A percentile compares a stretch with the other conserved stretches of the same genome.
These are phyloP conservation scores for Cotesia chilonis DNA, from an alignment of 1,140 invertebrate genomes.

Conservation along the genomic window DNA sequence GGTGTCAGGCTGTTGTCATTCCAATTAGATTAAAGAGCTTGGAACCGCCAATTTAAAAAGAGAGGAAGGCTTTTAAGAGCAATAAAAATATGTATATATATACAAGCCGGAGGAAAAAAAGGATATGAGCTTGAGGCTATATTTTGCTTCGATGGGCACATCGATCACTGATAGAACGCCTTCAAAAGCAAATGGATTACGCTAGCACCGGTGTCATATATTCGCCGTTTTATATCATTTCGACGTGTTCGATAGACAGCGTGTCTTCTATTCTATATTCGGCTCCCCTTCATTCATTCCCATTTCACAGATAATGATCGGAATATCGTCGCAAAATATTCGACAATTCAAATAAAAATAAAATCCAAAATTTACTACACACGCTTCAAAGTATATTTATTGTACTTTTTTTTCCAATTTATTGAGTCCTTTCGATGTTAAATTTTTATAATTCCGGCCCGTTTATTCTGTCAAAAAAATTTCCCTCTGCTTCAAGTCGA, in stretches of 20 bases:
- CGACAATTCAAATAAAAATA: no score
- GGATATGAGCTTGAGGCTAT: background rate
- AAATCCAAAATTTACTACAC: no score
- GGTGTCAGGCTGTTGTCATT: background rate
- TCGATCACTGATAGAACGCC: background rate
- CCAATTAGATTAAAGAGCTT: background rate
- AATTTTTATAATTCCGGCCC: no score
- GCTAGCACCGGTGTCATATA: background rate
- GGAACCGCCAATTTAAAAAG: background rate
- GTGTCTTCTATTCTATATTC: slow-evolving; percentile 6
- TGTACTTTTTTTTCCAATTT: no score
- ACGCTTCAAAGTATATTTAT: no score
- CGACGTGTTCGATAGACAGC: background rate
- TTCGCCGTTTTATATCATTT: slow-evolving; percentile 1
- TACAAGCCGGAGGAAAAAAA: no score
- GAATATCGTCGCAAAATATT: no score
- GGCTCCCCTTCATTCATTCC: no score
- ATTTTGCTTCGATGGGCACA: background rate
- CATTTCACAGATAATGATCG: no score
- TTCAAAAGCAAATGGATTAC: slow-evolving; percentile 12
- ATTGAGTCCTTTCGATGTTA: no score
- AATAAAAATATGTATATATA: background rate
- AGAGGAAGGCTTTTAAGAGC: background rate
- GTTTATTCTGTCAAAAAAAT: no score
- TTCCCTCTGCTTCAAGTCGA: no score